These are phyloP conservation scores for Ferdinandea cuprea DNA, from an alignment of 2,888 invertebrate species.

Conservation along the genomic window DNA sequence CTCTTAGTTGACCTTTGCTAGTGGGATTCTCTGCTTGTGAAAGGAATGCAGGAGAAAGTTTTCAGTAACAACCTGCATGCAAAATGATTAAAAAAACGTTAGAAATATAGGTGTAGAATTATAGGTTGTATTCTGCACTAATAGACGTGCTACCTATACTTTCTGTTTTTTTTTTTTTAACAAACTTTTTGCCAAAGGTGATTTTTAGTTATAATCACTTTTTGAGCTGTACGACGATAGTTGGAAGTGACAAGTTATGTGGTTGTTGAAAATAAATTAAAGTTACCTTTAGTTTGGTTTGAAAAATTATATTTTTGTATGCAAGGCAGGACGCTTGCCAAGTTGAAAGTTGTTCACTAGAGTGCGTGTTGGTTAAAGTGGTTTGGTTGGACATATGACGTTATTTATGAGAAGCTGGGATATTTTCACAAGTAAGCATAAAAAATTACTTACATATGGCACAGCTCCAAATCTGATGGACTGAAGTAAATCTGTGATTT, in stretches of 20 bases:
- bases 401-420: too few relatives aligned
- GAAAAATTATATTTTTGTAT: slow-evolving; percentile 11
- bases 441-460: too few relatives aligned
- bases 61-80: slow-evolving; percentile 62
- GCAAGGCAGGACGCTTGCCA: background rate
- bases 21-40: slow-evolving; percentile 6
- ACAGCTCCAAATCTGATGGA: too few relatives aligned
- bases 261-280: slow-evolving; percentile 58
- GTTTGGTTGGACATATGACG: background rate
- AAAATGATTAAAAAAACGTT: slow-evolving; percentile 63
- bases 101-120: background rate
- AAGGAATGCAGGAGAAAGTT: slow-evolving; percentile 57
- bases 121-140: too few relatives aligned
- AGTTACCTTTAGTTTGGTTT: background rate
- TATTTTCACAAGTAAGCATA: too few relatives aligned
- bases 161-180: slow-evolving; percentile 12
- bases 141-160: background rate
- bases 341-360: slow-evolving; percentile 11
- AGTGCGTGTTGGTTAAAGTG: slow-evolving; percentile 20
- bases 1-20: slow-evolving; percentile 53
- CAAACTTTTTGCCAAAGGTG: slow-evolving; percentile 59
- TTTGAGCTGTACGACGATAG: slow-evolving; percentile 48
- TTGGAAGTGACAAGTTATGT: slow-evolving; percentile 48
- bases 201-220: slow-evolving; percentile 64
- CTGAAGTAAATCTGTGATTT: too few relatives aligned